Evolutionary conservation across 2,888 invertebrate genomes (phyloP).

Genomic region (Tineola bisselliella): DNA sequence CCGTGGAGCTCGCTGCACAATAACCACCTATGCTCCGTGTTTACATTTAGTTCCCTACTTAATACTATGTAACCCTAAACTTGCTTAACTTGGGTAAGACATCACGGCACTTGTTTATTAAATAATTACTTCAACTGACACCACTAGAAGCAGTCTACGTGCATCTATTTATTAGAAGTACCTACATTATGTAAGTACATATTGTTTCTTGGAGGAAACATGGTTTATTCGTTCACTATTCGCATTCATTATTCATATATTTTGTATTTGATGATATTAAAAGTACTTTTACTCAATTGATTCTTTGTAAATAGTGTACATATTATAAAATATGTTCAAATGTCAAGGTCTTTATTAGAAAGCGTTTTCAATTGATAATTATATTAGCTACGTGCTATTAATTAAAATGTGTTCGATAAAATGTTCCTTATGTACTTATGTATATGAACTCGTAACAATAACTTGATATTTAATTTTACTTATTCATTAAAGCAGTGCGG

Average conservation of each 20-base stretch:
- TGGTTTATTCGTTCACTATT: too few relatives aligned
- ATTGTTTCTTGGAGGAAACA: too few relatives aligned
- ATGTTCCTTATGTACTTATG: neutral
- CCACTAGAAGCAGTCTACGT: conserved; percentile 19
- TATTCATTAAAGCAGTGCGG: conserved; percentile 45
- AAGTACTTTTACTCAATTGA: too few relatives aligned
- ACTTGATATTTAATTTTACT: conserved; percentile 21
- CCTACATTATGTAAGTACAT: too few relatives aligned
- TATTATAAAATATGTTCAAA: too few relatives aligned
- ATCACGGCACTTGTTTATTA: conserved; percentile 61
- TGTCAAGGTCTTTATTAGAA: too few relatives aligned
- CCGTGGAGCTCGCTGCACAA: conserved; percentile 36
- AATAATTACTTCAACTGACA: conserved; percentile 67
- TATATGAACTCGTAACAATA: neutral
- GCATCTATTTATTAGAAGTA: neutral
- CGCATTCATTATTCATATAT: too few relatives aligned
- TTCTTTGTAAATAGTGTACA: too few relatives aligned
- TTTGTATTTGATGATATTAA: too few relatives aligned
- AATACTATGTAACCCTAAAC: conserved; percentile 64
- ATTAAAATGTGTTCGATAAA: neutral
- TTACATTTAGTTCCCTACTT: conserved; percentile 60
- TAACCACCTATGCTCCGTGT: conserved; percentile 58
- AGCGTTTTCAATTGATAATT: neutral
- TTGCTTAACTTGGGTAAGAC: conserved; percentile 59
- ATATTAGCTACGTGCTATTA: neutral